Evolutionary conservation across 2,888 invertebrate genomes (phyloP).

Genomic region (Chydorus sphaericus): DNA sequence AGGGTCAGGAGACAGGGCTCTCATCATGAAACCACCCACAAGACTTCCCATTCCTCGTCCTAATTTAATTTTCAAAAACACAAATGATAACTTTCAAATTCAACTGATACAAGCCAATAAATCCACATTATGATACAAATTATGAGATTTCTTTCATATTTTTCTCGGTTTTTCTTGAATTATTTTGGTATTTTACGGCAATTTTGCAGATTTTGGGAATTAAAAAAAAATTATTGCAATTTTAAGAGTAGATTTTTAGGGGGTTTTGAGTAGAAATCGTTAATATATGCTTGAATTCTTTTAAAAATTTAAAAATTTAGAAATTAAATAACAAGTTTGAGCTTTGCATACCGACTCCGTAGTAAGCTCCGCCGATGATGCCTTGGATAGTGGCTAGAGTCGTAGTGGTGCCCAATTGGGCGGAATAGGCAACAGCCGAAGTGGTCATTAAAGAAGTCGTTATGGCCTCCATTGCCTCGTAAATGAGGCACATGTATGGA

Average conservation of each 20-base stretch:
- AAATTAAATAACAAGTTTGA: neutral
- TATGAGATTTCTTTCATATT: too few species aligned
- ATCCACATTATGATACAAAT: too few species aligned
- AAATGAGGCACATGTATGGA: conserved; percentile 57
- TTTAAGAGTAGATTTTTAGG: too few species aligned
- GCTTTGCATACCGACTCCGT: conserved; percentile 49
- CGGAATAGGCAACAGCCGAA: conserved; percentile 61
- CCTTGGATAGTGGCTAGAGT: conserved; percentile 64
- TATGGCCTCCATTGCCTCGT: conserved; percentile 61
- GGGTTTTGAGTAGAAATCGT: too few species aligned
- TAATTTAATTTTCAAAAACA: too few species aligned
- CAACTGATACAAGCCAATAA: too few species aligned
- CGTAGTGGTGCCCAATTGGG: conserved; percentile 51
- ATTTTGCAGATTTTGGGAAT: too few species aligned
- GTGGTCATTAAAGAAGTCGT: conserved; percentile 59
- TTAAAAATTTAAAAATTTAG: neutral
- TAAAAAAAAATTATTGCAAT: too few species aligned
- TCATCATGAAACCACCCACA: conserved; percentile 58
- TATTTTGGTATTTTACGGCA: too few species aligned
- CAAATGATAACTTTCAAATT: conserved; percentile 10
- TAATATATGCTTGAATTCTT: too few species aligned
- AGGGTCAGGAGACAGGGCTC: too few species aligned
- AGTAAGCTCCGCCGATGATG: conserved; percentile 60
- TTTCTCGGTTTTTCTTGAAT: too few species aligned
- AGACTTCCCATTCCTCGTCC: conserved; percentile 61